These are phyloP conservation scores for Tenebrio molitor DNA, from an alignment of 1,140 invertebrate species.

Conservation along the genomic window DNA sequence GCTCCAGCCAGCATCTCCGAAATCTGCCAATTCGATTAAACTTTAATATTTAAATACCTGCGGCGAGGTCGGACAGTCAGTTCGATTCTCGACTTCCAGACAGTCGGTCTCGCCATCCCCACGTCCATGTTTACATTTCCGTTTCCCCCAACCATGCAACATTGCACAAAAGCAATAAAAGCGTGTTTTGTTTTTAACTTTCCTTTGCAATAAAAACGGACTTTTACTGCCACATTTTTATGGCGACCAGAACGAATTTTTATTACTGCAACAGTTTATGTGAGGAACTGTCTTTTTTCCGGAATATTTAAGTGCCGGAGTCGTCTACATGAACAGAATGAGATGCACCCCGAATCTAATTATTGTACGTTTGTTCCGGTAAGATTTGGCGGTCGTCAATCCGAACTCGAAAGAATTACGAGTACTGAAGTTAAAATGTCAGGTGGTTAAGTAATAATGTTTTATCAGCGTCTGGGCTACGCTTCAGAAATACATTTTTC, in stretches of 20 bases:
- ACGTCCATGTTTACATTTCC: not conserved
- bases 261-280: not conserved
- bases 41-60: not conserved
- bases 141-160: not conserved
- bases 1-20: too few species aligned
- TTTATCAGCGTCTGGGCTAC: too few species aligned
- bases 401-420: too few species aligned
- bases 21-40: not conserved
- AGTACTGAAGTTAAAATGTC: too few species aligned
- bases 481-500: too few species aligned
- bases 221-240: slow-evolving; percentile 2
- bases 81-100: not conserved
- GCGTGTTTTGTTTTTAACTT: slow-evolving; percentile 12
- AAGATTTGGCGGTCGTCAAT: too few species aligned
- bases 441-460: too few species aligned
- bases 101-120: not conserved
- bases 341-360: too few species aligned
- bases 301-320: not conserved
- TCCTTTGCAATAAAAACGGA: slow-evolving; percentile 16
- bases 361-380: too few species aligned
- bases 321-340: not conserved
- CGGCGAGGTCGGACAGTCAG: not conserved
- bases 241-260: slow-evolving; percentile 8
- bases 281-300: not conserved
- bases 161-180: slow-evolving; percentile 11